These are phyloP conservation scores for Ornithoptera priamus DNA, from an alignment of 2,888 invertebrate genomes.

Conservation along the genomic window DNA sequence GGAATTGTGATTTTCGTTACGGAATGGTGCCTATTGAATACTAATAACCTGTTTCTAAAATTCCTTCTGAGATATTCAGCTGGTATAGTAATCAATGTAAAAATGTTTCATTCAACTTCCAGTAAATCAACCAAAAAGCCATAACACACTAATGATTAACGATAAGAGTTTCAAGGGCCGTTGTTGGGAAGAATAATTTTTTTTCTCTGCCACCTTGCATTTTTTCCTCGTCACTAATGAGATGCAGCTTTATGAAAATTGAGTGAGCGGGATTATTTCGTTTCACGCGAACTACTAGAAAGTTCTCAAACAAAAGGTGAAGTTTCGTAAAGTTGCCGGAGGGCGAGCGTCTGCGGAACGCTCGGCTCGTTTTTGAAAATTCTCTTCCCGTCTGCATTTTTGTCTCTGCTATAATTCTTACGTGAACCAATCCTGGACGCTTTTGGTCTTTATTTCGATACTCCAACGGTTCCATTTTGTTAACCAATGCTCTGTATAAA, in stretches of 20 bases:
- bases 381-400: slow-evolving; percentile 9
- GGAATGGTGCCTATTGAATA: no score
- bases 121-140: background rate
- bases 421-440: slow-evolving; percentile 1
- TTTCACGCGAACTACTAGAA: slow-evolving; percentile 20
- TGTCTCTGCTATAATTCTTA: slow-evolving; percentile 6
- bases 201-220: background rate
- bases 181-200: background rate
- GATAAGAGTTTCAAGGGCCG: background rate
- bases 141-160: slow-evolving; percentile 11
- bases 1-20: no score
- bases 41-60: no score
- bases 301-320: slow-evolving; percentile 24
- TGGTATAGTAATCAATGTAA: no score
- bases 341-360: slow-evolving; percentile 10
- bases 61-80: no score
- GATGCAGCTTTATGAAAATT: slow-evolving; percentile 15
- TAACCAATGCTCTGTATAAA: background rate
- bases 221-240: slow-evolving; percentile 19
- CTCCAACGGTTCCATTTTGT: background rate
- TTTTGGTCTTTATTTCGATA: slow-evolving; percentile 2
- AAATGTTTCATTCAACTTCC: background rate
- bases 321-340: slow-evolving; percentile 14
- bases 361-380: slow-evolving; percentile 17
- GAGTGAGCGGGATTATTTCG: slow-evolving; percentile 19